Evolutionary conservation across 2,113 vertebrate genomes (phyloP).

Genomic region (Hirundichthys speculiger): DNA sequence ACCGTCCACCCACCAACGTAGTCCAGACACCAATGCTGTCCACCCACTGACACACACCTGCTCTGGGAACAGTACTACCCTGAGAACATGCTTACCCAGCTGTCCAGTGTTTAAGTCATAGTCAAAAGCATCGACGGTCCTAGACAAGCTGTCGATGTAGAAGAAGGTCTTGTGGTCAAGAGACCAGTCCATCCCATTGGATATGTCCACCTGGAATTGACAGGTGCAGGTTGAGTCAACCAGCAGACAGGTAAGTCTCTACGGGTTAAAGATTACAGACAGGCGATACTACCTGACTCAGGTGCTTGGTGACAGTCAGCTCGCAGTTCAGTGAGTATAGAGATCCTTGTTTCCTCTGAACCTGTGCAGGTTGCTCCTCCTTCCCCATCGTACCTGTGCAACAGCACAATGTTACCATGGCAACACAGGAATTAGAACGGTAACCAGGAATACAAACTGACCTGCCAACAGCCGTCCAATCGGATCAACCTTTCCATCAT

Average conservation of each 20-base stretch:
- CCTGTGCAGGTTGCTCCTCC: slow-evolving; percentile 9
- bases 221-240: neutral
- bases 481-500: slow-evolving; percentile 65
- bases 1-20: no score
- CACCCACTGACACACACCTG: no score
- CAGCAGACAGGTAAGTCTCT: neutral
- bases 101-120: slow-evolving; percentile 85
- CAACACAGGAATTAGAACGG: neutral
- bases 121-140: slow-evolving; percentile 90
- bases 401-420: neutral
- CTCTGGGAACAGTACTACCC: neutral
- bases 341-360: slow-evolving; percentile 40
- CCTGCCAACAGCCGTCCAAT: slow-evolving; percentile 59
- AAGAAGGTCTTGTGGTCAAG: slow-evolving; percentile 89
- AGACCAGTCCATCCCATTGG: slow-evolving; percentile 96
- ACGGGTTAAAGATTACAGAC: no score
- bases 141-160: slow-evolving; percentile 92
- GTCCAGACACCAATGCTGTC: no score
- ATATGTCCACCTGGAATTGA: slow-evolving; percentile 86
- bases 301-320: slow-evolving; percentile 46
- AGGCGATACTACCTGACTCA: slow-evolving; percentile 44
- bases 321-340: slow-evolving; percentile 58
- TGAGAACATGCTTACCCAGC: slow-evolving; percentile 23
- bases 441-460: neutral
- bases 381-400: slow-evolving; percentile 62